Evolutionary conservation across 2,797 vertebrate genomes (phyloP).

Genomic region (Poeciliopsis turneri): DNA sequence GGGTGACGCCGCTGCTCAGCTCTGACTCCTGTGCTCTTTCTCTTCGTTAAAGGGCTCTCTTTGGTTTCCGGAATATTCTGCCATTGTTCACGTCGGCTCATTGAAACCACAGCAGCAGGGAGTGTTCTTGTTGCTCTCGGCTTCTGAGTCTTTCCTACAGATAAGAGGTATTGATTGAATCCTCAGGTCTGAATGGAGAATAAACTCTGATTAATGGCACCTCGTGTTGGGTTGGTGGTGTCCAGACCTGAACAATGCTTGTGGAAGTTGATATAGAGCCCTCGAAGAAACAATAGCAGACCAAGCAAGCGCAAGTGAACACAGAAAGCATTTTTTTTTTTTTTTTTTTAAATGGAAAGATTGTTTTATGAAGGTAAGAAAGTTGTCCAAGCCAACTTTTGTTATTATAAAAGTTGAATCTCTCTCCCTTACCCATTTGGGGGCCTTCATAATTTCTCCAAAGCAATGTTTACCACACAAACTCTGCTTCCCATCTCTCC

Average conservation of each 20-base stretch:
- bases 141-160: constrained; percentile 7
- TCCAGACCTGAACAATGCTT: constrained; percentile 25
- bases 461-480: constrained; percentile 30
- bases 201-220: constrained; percentile 66
- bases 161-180: constrained; percentile 54
- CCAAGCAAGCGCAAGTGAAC: background rate
- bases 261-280: background rate
- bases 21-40: background rate
- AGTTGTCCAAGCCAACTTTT: background rate
- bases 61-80: background rate
- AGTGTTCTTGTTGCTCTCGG: constrained; percentile 6
- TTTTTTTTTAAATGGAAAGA: background rate
- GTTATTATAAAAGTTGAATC: background rate
- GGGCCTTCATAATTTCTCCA: background rate
- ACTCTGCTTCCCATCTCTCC: background rate
- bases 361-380: background rate
- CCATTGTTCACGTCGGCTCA: constrained; percentile 19
- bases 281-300: background rate
- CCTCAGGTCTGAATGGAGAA: constrained; percentile 27
- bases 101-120: constrained; percentile 1
- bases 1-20: constrained; percentile 3
- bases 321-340: background rate
- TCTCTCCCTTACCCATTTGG: too few species aligned
- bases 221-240: constrained; percentile 9
- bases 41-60: background rate